Evolutionary conservation across 2,113 vertebrate species (phyloP), one percentile per base, ranked within the genome.

Genomic region (Barnardius zonarius): DNA sequence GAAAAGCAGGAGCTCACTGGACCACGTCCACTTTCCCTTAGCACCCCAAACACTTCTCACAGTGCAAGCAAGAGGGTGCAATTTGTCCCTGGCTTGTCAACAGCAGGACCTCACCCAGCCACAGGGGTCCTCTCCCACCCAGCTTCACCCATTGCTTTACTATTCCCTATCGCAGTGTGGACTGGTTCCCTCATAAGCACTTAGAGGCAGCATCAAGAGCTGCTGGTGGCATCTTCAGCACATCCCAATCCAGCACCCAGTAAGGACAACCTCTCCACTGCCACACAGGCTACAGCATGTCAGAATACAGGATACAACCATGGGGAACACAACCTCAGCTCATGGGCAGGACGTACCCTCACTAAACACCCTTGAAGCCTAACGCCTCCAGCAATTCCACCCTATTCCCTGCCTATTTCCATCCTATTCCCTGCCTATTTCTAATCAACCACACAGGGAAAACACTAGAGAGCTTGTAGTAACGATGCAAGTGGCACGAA

Each of bases 271-370:
- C 35, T 59, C 35, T 64, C 37, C 39, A 10, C 30, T 8, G n/a
- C 33, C 59, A 66, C 31, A 4, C 2, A 24, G 84, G 13, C 11
- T 41, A 44, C 24, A 77, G 68, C 39, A 76, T 24, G 18, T 24
- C 30, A 54, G 85, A 23, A 52, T 5, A 8, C 10, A 23, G 73
- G n/a, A 66, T 12, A 33, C 3, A 2, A 9, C 33, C 43, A 23
- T 0, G 1, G 30, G 51, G 68, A 88, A 15, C 4, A 20, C 39
- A 49, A 15, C 35, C 52, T 68, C n/a, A 37, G 78, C 7, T 6
- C 30, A 5, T 0, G 4, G n/a, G 61, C 17, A 61, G 30, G 74
- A 59, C 0, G 0, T 3, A 51, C 19, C 24, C 37, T 25, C 52
- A 66, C 30, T 62, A 86, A 67, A 46, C 19, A 72, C 33, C 51